A percentile compares a stretch with the other conserved stretches of the same genome.
Evolutionary conservation across 2,797 vertebrate species (phyloP).

Genomic region (Scolopax bukidnonensis): DNA sequence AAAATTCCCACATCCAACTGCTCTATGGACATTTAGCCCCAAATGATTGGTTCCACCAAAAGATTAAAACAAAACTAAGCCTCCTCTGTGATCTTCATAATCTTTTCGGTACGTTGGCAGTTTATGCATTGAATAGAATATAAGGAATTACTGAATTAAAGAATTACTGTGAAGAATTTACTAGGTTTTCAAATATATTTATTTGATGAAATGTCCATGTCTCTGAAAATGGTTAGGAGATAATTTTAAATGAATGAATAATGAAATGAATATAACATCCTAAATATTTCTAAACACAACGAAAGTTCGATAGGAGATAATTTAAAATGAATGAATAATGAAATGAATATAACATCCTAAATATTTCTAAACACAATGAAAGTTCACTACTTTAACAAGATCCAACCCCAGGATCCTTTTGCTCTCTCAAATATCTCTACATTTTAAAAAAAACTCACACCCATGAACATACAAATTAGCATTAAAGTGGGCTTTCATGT

Average conservation of each 20-base stretch:
- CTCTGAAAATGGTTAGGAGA: constrained; percentile 71
- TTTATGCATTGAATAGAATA: constrained; percentile 76
- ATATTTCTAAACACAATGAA: constrained; percentile 32
- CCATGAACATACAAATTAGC: not conserved
- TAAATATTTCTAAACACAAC: constrained; percentile 42
- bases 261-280: constrained; percentile 35
- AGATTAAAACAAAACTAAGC: not conserved
- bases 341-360: constrained; percentile 40
- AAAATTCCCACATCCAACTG: not conserved
- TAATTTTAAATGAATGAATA: constrained; percentile 73
- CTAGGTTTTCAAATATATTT: constrained; percentile 62
- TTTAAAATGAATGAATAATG: constrained; percentile 67
- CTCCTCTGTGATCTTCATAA: constrained; percentile 67
- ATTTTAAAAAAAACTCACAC: rapidly evolving
- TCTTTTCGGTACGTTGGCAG: constrained; percentile 72
- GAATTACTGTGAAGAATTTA: constrained; percentile 72
- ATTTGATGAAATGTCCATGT: constrained; percentile 74
- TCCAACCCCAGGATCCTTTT: not conserved
- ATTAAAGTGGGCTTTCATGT: not conserved
- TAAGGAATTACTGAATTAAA: constrained; percentile 77
- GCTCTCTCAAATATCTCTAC: not conserved
- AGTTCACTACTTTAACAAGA: not conserved
- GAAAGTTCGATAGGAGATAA: constrained; percentile 74
- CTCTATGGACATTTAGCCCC: not conserved
- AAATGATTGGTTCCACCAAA: not conserved